These are phyloP conservation scores for Pentalonia nigronervosa DNA, from an alignment of 1,140 invertebrate species.

Conservation along the genomic window DNA sequence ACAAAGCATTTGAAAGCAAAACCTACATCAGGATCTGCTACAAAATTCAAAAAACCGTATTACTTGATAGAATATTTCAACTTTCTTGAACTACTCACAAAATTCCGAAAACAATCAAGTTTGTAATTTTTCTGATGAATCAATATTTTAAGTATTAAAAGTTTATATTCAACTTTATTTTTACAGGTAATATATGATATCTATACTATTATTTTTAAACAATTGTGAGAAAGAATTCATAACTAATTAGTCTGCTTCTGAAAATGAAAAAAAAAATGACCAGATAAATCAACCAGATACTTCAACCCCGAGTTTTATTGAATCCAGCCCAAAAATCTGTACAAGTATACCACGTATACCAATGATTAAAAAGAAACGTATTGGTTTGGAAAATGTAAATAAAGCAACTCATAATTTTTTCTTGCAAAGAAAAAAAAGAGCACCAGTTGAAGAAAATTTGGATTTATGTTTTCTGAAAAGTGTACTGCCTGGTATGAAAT, in stretches of 20 bases:
- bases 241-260: neutral
- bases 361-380: neutral
- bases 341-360: neutral
- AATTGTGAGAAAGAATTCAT: neutral
- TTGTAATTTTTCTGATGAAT: neutral
- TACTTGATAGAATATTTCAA: constrained; percentile 35
- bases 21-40: neutral
- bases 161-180: neutral
- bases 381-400: constrained; percentile 27
- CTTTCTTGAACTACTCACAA: constrained; percentile 37
- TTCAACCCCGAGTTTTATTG: neutral
- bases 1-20: constrained; percentile 21
- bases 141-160: neutral
- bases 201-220: neutral
- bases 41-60: constrained; percentile 11
- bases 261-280: neutral
- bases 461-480: no score
- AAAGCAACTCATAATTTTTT: neutral
- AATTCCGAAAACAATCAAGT: constrained; percentile 10
- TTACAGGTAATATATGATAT: neutral
- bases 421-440: no score
- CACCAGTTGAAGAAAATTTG: no score
- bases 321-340: neutral
- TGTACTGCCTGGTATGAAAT: no score
- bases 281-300: neutral